These are phyloP conservation scores for Betta splendens DNA, from an alignment of 2,797 vertebrate species.

Conservation along the genomic window DNA sequence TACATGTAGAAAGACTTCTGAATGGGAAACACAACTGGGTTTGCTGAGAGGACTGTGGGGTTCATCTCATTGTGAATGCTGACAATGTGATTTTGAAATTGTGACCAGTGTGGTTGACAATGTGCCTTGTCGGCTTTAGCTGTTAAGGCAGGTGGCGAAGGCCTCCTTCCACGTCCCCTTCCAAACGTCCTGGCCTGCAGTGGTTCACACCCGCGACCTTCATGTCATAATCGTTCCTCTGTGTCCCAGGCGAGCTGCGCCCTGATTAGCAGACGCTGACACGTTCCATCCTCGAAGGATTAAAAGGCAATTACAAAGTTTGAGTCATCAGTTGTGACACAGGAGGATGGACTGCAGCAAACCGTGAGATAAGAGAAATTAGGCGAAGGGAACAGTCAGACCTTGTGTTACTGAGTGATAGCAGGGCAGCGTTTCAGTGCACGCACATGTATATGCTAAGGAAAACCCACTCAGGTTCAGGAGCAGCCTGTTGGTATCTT, in stretches of 20 bases:
- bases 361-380: slow-evolving; percentile 44
- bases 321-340: slow-evolving; percentile 58
- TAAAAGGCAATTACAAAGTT: slow-evolving; percentile 63
- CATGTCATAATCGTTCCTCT: slow-evolving; percentile 21
- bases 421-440: slow-evolving; percentile 4
- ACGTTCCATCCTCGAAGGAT: slow-evolving; percentile 46
- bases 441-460: background rate
- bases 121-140: background rate
- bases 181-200: slow-evolving; percentile 2
- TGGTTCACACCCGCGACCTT: slow-evolving; percentile 43
- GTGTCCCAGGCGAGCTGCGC: slow-evolving; percentile 27
- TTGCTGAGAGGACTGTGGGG: slow-evolving; percentile 3
- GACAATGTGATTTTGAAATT: slow-evolving; percentile 1
- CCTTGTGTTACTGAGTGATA: slow-evolving; percentile 22
- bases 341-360: slow-evolving; percentile 27
- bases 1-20: too few species aligned
- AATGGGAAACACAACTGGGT: background rate
- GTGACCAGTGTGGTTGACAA: background rate
- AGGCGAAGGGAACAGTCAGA: slow-evolving; percentile 17
- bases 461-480: slow-evolving; percentile 19
- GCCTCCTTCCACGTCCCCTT: background rate
- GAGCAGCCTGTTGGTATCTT: background rate
- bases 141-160: background rate
- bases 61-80: slow-evolving; percentile 13
- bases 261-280: slow-evolving; percentile 44